A percentile compares a stretch with the other conserved stretches of the same genome.
phyloP scores from a whole-genome alignment of 2,888 invertebrate species.

The Lycocerus yunnanus region DNA sequence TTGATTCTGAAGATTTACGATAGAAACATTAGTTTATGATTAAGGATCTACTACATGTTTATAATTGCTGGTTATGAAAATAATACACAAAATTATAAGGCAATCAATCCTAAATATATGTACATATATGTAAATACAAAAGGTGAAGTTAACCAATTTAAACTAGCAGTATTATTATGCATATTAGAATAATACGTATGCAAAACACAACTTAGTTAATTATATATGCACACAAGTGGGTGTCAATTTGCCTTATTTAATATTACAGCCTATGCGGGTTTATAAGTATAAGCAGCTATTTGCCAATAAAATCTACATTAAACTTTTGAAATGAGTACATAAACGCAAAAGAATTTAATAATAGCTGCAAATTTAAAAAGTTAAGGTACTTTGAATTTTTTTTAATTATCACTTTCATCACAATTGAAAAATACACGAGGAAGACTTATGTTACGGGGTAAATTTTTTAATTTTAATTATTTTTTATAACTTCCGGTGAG shows the following conservation, averaged over 20 bases:
- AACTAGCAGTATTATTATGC: slow-evolving; percentile 3
- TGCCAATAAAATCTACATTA: not conserved
- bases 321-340: not conserved
- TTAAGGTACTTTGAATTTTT: not conserved
- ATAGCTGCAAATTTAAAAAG: not conserved
- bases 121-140: not conserved
- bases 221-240: slow-evolving; percentile 7
- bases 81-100: not conserved
- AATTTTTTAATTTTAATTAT: not conserved
- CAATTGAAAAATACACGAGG: not conserved
- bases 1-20: too few relatives aligned
- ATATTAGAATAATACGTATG: slow-evolving; percentile 10
- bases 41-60: too few relatives aligned
- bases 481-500: too few relatives aligned
- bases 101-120: not conserved
- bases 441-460: not conserved
- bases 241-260: slow-evolving; percentile 10
- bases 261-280: slow-evolving; percentile 4
- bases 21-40: too few relatives aligned
- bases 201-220: slow-evolving; percentile 7
- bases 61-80: too few relatives aligned
- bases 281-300: not conserved
- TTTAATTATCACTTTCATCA: not conserved
- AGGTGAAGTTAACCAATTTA: not conserved
- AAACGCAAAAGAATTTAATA: slow-evolving; percentile 3